Conservation (phyloP, 2,797 vertebrate genomes). For the Acridotheres tristis region DNA sequence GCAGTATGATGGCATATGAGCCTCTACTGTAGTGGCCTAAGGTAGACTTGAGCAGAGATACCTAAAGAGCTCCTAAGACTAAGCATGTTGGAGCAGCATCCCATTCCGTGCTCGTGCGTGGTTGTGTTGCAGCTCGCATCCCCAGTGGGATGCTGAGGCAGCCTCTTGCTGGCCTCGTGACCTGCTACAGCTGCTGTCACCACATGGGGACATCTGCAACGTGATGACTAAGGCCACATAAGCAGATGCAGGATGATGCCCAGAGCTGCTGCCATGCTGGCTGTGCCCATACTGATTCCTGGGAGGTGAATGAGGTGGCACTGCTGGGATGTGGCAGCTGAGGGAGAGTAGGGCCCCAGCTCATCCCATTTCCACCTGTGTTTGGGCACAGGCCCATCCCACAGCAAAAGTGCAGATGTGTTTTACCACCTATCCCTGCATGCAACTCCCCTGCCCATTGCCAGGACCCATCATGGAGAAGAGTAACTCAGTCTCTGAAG, state of each 20-base stretch:
- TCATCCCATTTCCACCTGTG: accelerated
- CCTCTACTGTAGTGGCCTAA: background rate
- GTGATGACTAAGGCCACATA: background rate
- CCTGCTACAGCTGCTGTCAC: background rate
- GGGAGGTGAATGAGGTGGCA: background rate
- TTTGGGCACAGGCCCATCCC: background rate
- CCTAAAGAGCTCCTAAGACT: background rate
- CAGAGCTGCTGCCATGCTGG: background rate
- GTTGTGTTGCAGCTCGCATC: background rate
- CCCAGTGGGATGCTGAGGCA: accelerated
- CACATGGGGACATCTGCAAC: accelerated
- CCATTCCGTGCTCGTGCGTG: accelerated
- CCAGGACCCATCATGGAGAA: background rate
- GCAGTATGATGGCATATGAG: accelerated
- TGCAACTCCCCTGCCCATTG: background rate
- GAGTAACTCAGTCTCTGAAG: background rate
- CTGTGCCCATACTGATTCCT: accelerated
- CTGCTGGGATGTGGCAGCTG: background rate
- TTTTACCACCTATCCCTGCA: background rate
- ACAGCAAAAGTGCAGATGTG: accelerated
- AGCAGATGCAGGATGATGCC: background rate
- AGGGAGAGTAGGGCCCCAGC: background rate
- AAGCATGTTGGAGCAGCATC: background rate
- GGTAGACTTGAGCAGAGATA: background rate
- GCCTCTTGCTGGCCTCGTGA: accelerated